These are phyloP conservation scores for Drosophila seguyi DNA, from an alignment of 1,140 invertebrate genomes.

Conservation along the genomic window DNA sequence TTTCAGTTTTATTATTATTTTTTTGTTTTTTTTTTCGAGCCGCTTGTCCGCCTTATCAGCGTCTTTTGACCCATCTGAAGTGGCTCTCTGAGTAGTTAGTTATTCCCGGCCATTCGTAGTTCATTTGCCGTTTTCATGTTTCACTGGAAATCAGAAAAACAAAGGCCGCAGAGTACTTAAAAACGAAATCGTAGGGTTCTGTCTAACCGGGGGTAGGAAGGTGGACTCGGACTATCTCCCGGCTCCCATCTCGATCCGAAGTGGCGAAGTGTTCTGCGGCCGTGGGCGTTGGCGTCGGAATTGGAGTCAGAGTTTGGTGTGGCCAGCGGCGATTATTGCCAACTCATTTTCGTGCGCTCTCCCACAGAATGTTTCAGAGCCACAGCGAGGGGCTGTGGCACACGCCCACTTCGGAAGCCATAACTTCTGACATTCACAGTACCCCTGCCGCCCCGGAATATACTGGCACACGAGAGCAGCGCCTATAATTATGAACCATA, in stretches of 20 bases:
- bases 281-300: conserved; percentile 51
- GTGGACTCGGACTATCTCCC: conserved; percentile 41
- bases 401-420: conserved; percentile 62
- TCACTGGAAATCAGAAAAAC: conserved; percentile 55
- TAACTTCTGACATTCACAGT: conserved; percentile 47
- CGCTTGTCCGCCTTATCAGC: conserved; percentile 64
- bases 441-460: conserved; percentile 2
- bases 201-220: conserved; percentile 16
- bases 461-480: conserved; percentile 51
- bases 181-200: conserved; percentile 30
- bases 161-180: conserved; percentile 42
- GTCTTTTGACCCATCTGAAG: conserved; percentile 55
- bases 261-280: conserved; percentile 42
- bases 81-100: conserved; percentile 50
- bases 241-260: conserved; percentile 39
- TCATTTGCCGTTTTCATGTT: conserved; percentile 75
- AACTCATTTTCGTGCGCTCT: conserved; percentile 54
- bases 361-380: conserved; percentile 28
- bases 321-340: conserved; percentile 46
- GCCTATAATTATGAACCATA: conserved; percentile 79
- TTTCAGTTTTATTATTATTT: conserved; percentile 23
- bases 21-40: background rate
- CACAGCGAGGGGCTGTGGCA: conserved; percentile 39
- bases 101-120: conserved; percentile 40
- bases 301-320: conserved; percentile 14